Evolutionary conservation across 2,888 invertebrate species (phyloP).

Genomic region (Piscicola geometra): DNA sequence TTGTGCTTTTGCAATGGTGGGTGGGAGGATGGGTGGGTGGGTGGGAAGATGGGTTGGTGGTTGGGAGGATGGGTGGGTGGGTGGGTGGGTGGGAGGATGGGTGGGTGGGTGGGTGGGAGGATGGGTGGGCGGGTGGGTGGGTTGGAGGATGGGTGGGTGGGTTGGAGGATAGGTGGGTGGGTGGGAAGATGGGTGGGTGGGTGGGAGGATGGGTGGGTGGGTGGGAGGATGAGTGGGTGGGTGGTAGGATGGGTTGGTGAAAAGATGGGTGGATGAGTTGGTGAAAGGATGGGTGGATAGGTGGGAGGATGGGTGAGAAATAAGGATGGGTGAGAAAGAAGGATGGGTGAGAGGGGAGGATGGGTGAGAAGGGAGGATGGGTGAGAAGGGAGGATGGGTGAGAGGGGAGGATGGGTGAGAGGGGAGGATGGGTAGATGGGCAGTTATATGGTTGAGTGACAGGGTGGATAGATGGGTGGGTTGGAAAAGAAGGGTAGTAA

Average conservation of each 20-base stretch:
- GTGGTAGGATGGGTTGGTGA: neutral
- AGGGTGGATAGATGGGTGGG: neutral
- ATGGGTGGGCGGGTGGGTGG: neutral
- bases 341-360: neutral
- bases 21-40: too few relatives aligned
- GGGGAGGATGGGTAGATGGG: neutral
- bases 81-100: neutral
- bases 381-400: neutral
- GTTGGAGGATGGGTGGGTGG: neutral
- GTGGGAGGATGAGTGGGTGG: conserved; percentile 1
- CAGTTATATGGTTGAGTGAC: neutral
- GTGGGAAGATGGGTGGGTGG: neutral
- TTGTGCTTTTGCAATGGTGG: too few relatives aligned
- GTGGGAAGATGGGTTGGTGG: too few relatives aligned
- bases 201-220: neutral
- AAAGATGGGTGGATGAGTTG: neutral
- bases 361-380: neutral
- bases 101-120: neutral
- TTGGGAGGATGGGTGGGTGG: neutral
- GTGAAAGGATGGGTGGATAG: neutral
- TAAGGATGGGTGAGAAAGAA: neutral
- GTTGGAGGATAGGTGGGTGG: neutral
- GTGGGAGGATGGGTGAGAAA: neutral
- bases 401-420: neutral
- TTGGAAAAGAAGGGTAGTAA: neutral